These are phyloP conservation scores for Palythoa heliodiscus DNA, from an alignment of 92 coral and sea anemone genomes.

Conservation along the genomic window DNA sequence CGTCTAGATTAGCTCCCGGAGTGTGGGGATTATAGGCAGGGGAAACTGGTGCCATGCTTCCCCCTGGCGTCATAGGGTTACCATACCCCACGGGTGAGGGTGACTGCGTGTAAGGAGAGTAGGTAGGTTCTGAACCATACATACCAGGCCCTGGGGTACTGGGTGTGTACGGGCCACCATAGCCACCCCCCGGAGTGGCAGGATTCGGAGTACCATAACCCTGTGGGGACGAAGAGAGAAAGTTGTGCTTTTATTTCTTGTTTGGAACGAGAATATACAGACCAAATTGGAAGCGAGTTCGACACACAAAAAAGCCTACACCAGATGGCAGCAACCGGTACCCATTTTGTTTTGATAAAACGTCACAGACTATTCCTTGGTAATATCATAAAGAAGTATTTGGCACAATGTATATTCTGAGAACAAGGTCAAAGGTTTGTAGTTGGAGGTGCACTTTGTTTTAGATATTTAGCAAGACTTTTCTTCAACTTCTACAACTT, in stretches of 20 bases:
- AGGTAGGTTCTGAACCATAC: slow-evolving; percentile 98
- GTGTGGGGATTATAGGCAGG: slow-evolving; percentile 97
- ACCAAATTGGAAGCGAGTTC: too few species aligned
- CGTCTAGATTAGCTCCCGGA: slow-evolving; percentile 94
- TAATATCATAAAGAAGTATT: too few species aligned
- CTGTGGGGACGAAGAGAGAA: not conserved
- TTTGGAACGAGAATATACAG: not conserved
- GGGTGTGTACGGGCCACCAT: slow-evolving; percentile 93
- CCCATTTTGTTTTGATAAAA: too few species aligned
- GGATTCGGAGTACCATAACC: slow-evolving; percentile 98
- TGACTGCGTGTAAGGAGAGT: slow-evolving; percentile 95
- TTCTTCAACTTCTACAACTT: too few species aligned
- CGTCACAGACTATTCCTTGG: too few species aligned
- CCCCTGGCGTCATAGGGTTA: slow-evolving; percentile 99
- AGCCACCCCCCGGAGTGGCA: slow-evolving; percentile 93
- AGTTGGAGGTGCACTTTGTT: too few species aligned
- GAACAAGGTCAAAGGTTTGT: too few species aligned
- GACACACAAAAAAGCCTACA: not conserved
- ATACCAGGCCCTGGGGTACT: slow-evolving; percentile 97
- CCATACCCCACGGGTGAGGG: slow-evolving; percentile 98
- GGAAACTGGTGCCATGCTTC: slow-evolving; percentile 89
- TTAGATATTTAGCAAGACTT: too few species aligned
- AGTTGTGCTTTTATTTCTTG: not conserved
- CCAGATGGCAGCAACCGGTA: too few species aligned
- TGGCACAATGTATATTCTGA: too few species aligned